A percentile compares a stretch with the other conserved stretches of the same genome.
Evolutionary conservation across 2,888 invertebrate genomes (phyloP).

Genomic region (Aporophyla lueneburgensis): DNA sequence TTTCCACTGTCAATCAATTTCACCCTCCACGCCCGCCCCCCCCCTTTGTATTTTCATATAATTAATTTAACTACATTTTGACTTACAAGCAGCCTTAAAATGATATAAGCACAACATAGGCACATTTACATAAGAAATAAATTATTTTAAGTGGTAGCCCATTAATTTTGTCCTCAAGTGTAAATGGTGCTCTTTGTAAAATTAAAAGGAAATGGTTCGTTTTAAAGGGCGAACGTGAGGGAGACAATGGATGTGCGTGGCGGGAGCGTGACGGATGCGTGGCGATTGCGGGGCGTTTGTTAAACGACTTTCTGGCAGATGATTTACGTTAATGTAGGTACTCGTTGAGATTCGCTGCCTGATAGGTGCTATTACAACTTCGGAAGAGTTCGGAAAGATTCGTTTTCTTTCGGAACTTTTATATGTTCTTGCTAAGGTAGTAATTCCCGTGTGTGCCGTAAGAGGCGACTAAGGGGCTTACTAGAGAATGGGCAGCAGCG

Average conservation of each 20-base stretch:
- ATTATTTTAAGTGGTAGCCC: slow-evolving; percentile 48
- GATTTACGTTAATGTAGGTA: slow-evolving; percentile 41
- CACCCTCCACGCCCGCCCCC: too few species aligned
- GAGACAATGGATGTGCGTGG: slow-evolving; percentile 33
- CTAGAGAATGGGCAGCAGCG: too few species aligned
- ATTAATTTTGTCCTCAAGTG: slow-evolving; percentile 59
- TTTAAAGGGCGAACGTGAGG: slow-evolving; percentile 23
- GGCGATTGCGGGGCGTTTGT: slow-evolving; percentile 19
- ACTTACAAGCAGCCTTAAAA: slow-evolving; percentile 31
- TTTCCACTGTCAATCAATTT: slow-evolving; percentile 6
- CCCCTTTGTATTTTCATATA: not conserved
- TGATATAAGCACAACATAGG: slow-evolving; percentile 3
- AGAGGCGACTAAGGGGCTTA: not conserved
- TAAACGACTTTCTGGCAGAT: slow-evolving; percentile 40
- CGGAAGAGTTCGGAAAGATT: slow-evolving; percentile 25
- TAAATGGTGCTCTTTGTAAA: slow-evolving; percentile 56
- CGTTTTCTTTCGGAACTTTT: slow-evolving; percentile 12
- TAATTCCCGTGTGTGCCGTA: too few species aligned
- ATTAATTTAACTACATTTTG: slow-evolving; percentile 27
- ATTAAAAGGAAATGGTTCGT: slow-evolving; percentile 55
- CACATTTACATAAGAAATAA: slow-evolving; percentile 50
- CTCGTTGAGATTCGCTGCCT: not conserved
- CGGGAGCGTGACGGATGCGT: slow-evolving; percentile 46
- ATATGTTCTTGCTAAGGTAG: not conserved
- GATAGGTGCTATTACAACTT: slow-evolving; percentile 17